phyloP scores from a whole-genome alignment of 2,888 invertebrate genomes.

The Acrobasis repandana region DNA sequence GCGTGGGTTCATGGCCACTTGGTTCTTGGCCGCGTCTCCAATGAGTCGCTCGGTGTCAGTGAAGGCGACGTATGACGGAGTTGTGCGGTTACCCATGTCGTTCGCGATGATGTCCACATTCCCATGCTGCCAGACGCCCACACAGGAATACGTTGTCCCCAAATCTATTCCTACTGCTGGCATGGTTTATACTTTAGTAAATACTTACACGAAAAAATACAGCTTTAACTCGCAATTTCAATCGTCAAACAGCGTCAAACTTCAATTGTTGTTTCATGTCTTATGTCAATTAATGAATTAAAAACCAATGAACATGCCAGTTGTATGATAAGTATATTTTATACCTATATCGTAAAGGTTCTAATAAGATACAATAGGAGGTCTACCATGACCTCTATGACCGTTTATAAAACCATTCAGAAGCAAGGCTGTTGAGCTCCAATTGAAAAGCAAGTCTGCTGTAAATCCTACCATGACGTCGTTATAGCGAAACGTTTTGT shows the following conservation, averaged over 20 bases:
- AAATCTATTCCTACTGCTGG: slow-evolving; percentile 80
- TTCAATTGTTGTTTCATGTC: slow-evolving; percentile 1
- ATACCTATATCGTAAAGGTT: too few relatives aligned
- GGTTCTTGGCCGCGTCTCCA: slow-evolving; percentile 87
- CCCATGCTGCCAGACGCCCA: slow-evolving; percentile 83
- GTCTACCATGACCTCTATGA: too few relatives aligned
- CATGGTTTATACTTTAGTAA: slow-evolving; percentile 41
- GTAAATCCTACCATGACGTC: too few relatives aligned
- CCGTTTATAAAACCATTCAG: too few relatives aligned
- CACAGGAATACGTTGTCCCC: slow-evolving; percentile 81
- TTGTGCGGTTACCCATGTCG: slow-evolving; percentile 87
- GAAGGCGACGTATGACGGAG: slow-evolving; percentile 89
- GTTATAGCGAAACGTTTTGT: too few relatives aligned
- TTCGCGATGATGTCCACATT: slow-evolving; percentile 88
- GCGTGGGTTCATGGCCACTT: slow-evolving; percentile 87
- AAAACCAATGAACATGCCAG: neutral
- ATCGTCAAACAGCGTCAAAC: slow-evolving; percentile 12
- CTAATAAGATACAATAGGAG: too few relatives aligned
- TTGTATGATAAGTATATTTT: neutral
- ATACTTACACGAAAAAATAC: neutral
- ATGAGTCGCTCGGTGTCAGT: slow-evolving; percentile 84
- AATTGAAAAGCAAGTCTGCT: too few relatives aligned
- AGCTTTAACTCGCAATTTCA: neutral
- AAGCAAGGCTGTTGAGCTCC: too few relatives aligned
- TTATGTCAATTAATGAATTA: neutral